Evolutionary conservation across 2,113 vertebrate species (phyloP).

Genomic region (Benitochromis conjunctus): DNA sequence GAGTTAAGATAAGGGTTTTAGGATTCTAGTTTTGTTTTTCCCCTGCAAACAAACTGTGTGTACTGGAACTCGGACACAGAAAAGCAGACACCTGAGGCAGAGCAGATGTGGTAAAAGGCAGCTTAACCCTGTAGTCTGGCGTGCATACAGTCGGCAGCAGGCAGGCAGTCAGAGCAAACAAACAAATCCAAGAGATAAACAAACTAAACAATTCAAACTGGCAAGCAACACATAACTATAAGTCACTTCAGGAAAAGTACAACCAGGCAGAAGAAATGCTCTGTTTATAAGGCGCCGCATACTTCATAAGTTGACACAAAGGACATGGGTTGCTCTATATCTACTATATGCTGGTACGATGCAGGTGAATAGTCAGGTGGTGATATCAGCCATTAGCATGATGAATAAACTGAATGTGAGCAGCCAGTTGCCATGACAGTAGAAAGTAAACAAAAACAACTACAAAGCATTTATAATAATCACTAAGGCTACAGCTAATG

Average conservation of each 20-base stretch:
- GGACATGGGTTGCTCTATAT: neutral
- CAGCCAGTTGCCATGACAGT: neutral
- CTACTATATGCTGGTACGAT: neutral
- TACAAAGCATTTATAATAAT: neutral
- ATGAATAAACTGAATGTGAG: neutral
- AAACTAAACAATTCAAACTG: constrained; percentile 27
- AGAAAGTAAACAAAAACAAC: neutral
- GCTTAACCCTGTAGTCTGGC: constrained; percentile 30
- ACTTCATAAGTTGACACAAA: neutral
- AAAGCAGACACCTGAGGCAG: constrained; percentile 20
- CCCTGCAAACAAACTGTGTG: neutral
- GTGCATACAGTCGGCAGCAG: constrained; percentile 5
- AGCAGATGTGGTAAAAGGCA: constrained; percentile 40
- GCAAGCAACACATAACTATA: neutral
- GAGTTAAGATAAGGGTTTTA: neutral
- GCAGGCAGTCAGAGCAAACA: constrained; percentile 31
- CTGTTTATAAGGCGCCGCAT: neutral
- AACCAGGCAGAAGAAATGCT: neutral
- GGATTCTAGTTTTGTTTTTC: neutral
- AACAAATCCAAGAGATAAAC: constrained; percentile 31
- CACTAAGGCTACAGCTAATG: neutral
- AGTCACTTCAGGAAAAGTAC: neutral
- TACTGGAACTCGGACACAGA: neutral
- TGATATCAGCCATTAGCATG: neutral
- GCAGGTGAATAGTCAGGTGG: neutral